Percentiles rank a stretch among this genome's conserved stretches.
Evolutionary conservation across 2,888 invertebrate species (phyloP).

Genomic region (Bimastos eiseni): DNA sequence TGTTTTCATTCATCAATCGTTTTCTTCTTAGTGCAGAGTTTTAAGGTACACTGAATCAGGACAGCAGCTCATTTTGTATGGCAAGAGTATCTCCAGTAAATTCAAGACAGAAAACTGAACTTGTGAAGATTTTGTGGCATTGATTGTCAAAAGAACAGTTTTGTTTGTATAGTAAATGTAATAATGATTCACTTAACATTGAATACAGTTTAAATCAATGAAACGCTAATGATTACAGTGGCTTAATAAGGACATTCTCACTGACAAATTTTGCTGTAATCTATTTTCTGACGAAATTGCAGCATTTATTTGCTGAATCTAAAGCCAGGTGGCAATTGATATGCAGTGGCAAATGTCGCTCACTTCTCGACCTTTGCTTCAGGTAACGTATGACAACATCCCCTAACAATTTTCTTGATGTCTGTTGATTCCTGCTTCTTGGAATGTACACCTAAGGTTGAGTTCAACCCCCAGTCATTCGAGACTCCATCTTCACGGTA

Average conservation of each 20-base stretch:
- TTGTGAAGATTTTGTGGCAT: neutral
- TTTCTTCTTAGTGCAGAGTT: neutral
- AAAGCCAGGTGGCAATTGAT: neutral
- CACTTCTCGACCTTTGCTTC: neutral
- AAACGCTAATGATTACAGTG: neutral
- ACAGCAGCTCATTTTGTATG: neutral
- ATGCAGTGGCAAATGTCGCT: neutral
- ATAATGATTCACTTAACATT: neutral
- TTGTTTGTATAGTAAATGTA: neutral
- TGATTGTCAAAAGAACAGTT: neutral
- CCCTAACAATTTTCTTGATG: neutral
- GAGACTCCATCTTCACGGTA: neutral
- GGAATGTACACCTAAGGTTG: neutral
- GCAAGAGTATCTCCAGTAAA: neutral
- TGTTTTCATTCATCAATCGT: neutral
- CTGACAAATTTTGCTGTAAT: neutral
- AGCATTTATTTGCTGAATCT: neutral
- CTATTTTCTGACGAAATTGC: too few relatives aligned
- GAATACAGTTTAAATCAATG: neutral
- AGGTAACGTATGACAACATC: neutral
- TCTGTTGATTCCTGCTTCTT: neutral
- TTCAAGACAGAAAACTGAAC: neutral
- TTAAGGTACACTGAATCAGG: neutral
- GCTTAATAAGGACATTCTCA: constrained; percentile 4
- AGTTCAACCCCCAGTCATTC: neutral